These are phyloP conservation scores for Pangasius macronema DNA, from an alignment of 2,797 vertebrate species.

Conservation along the genomic window DNA sequence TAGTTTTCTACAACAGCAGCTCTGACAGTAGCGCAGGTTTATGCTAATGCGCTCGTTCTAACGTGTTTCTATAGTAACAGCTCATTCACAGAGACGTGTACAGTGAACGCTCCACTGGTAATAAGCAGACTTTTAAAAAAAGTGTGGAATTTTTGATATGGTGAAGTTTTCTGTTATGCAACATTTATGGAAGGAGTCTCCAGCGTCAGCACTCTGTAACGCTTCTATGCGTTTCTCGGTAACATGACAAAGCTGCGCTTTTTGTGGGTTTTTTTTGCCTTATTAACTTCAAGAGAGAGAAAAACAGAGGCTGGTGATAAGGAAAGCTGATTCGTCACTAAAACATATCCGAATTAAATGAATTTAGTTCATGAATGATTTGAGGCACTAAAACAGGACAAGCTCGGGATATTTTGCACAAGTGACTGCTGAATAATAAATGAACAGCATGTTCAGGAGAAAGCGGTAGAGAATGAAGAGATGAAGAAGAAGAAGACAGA, in stretches of 20 bases:
- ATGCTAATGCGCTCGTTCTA: neutral
- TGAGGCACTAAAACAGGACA: neutral
- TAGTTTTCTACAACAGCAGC: neutral
- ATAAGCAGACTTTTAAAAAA: neutral
- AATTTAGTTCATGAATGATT: neutral
- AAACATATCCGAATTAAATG: neutral
- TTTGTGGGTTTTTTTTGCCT: neutral
- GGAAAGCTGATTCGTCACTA: neutral
- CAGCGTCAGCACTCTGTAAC: neutral
- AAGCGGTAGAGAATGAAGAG: neutral
- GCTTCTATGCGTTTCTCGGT: neutral
- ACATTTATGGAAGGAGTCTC: neutral
- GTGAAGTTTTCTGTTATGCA: neutral
- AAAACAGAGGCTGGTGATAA: neutral
- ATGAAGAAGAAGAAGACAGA: neutral
- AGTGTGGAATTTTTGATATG: neutral
- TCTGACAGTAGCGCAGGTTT: neutral
- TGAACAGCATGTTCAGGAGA: neutral
- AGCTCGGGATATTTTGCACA: slow-evolving; percentile 1
- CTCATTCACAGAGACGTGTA: neutral
- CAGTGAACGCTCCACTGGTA: neutral
- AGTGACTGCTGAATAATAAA: slow-evolving; percentile 27
- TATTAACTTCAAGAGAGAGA: neutral
- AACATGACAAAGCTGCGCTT: neutral
- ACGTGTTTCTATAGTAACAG: neutral